Evolutionary conservation across 2,797 vertebrate species (phyloP).

Genomic region (Eulemur mongoz): DNA sequence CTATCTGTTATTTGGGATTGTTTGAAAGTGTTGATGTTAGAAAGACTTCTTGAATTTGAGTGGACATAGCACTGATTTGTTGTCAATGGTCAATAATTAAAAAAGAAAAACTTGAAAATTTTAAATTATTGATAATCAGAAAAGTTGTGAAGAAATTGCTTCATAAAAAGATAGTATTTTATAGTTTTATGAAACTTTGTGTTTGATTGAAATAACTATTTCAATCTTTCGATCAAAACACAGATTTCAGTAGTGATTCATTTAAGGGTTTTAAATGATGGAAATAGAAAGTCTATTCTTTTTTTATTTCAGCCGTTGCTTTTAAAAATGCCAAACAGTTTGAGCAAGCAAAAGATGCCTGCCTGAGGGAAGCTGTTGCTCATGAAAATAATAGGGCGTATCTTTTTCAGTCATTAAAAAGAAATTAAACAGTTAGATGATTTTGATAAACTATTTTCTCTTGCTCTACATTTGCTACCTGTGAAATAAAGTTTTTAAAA

Average conservation of each 20-base stretch:
- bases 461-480: background rate
- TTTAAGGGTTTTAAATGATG: conserved; percentile 26
- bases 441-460: background rate
- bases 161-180: conserved; percentile 24
- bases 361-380: conserved; percentile 95
- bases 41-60: background rate
- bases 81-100: background rate
- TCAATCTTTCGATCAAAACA: too few relatives aligned
- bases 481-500: background rate
- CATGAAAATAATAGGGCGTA: conserved; percentile 98
- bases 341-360: conserved; percentile 98
- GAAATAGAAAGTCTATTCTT: conserved; percentile 63
- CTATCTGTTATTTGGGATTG: background rate
- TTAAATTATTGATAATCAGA: background rate
- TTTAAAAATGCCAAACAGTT: conserved; percentile 99
- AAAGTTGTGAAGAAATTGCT: background rate
- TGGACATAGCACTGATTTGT: background rate
- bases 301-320: conserved; percentile 92
- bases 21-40: background rate
- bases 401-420: conserved; percentile 86
- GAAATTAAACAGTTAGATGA: background rate
- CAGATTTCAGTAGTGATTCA: conserved; percentile 40
- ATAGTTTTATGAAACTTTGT: conserved; percentile 14
- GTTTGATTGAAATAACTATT: conserved; percentile 38
- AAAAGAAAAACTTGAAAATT: background rate